A percentile compares a stretch with the other conserved stretches of the same genome.
Evolutionary conservation across 2,888 invertebrate species (phyloP).

Genomic region (Hirtodrosophila histrioides): DNA sequence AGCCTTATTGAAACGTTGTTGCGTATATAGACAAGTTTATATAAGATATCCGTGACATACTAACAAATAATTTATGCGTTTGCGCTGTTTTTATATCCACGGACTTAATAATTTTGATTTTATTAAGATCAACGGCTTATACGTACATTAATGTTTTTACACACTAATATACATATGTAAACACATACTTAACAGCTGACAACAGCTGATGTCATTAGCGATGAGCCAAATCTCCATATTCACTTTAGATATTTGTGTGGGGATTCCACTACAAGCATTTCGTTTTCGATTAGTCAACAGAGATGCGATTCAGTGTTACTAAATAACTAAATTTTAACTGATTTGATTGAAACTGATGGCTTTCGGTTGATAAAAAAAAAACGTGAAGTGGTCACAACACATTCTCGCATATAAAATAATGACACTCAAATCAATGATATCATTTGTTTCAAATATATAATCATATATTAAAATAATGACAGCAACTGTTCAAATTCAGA

Average conservation of each 20-base stretch:
- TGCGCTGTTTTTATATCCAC: constrained; percentile 10
- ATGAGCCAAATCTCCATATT: constrained; percentile 14
- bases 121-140: constrained; percentile 11
- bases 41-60: constrained; percentile 24
- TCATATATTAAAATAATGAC: no score
- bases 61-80: constrained; percentile 12
- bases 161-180: constrained; percentile 3
- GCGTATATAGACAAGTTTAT: not conserved
- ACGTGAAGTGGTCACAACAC: no score
- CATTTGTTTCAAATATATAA: no score
- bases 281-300: not conserved
- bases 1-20: not conserved
- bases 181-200: constrained; percentile 36
- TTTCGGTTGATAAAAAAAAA: no score
- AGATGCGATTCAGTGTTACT: no score
- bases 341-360: no score
- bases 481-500: no score
- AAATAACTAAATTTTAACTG: no score
- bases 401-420: no score
- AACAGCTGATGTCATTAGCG: constrained; percentile 41
- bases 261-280: not conserved
- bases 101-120: constrained; percentile 16
- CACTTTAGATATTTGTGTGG: not conserved
- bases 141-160: constrained; percentile 23
- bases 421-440: no score